These are phyloP conservation scores for Thomomys bottae DNA, from an alignment of 2,113 vertebrate species.

Conservation along the genomic window DNA sequence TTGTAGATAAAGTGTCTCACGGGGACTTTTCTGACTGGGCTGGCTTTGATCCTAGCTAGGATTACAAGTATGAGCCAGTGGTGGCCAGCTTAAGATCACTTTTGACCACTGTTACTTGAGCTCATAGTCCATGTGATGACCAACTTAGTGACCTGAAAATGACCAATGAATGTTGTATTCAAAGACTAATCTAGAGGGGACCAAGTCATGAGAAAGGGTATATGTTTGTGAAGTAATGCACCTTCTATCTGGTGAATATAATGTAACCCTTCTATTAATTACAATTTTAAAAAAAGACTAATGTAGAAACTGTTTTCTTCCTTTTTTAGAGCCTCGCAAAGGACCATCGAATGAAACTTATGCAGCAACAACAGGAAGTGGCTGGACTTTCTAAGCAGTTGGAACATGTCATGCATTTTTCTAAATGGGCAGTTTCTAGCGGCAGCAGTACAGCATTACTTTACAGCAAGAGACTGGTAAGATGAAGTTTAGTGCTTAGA, in stretches of 20 bases:
- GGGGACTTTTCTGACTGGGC: too few relatives aligned
- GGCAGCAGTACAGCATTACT: slow-evolving; percentile 96
- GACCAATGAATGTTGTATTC: slow-evolving; percentile 3
- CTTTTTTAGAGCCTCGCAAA: slow-evolving; percentile 93
- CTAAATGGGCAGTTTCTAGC: slow-evolving; percentile 97
- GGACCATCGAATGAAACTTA: slow-evolving; percentile 93
- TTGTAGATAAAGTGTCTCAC: too few relatives aligned
- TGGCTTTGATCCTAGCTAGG: too few relatives aligned
- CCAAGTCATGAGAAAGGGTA: too few relatives aligned
- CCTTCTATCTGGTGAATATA: too few relatives aligned
- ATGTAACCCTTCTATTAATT: too few relatives aligned
- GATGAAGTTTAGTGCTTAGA: neutral
- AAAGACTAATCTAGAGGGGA: too few relatives aligned
- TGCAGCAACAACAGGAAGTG: slow-evolving; percentile 96
- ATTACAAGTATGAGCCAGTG: too few relatives aligned
- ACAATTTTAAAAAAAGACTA: too few relatives aligned
- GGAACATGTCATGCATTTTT: slow-evolving; percentile 97
- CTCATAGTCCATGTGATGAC: neutral
- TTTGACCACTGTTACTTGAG: neutral
- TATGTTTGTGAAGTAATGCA: neutral
- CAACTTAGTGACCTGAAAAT: slow-evolving; percentile 50
- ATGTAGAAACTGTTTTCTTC: slow-evolving; percentile 46
- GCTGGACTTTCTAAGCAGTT: slow-evolving; percentile 93
- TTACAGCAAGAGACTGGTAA: slow-evolving; percentile 96
- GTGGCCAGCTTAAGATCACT: neutral